Conservation (phyloP, 2,797 vertebrate species). For the Melanotaenia maccullochi region DNA sequence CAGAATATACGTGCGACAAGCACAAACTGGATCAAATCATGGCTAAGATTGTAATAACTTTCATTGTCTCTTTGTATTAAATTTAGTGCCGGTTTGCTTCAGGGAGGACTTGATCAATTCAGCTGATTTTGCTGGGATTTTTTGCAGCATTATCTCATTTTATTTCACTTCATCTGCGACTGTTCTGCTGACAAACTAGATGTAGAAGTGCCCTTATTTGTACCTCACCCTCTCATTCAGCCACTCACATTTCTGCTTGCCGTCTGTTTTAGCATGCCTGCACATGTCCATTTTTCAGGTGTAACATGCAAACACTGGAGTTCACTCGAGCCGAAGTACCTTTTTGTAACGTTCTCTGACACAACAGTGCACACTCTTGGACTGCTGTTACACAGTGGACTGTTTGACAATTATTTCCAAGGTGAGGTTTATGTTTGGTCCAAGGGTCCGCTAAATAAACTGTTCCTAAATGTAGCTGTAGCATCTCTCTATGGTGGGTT, state of each 20-base stretch:
- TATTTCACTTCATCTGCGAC: conserved; percentile 33
- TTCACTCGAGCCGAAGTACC: conserved; percentile 73
- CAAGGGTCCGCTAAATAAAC: conserved; percentile 42
- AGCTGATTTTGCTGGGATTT: conserved; percentile 40
- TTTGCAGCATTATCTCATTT: conserved; percentile 29
- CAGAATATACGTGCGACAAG: conserved; percentile 48
- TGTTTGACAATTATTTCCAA: conserved; percentile 66
- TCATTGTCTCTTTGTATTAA: conserved; percentile 51
- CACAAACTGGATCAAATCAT: conserved; percentile 53
- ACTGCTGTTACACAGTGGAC: conserved; percentile 77
- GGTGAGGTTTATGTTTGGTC: conserved; percentile 38
- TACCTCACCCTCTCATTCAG: conserved; percentile 66
- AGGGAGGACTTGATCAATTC: conserved; percentile 55
- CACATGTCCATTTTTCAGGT: conserved; percentile 41
- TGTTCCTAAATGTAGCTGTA: conserved; percentile 66
- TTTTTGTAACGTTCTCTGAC: conserved; percentile 64
- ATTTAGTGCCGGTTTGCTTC: conserved; percentile 45
- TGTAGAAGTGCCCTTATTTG: conserved; percentile 86
- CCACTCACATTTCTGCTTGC: conserved; percentile 29
- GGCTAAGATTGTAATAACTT: conserved; percentile 53
- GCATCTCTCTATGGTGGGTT: conserved; percentile 61
- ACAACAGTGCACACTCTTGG: conserved; percentile 65
- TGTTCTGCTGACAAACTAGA: conserved; percentile 65
- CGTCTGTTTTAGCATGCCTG: conserved; percentile 29
- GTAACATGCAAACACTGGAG: conserved; percentile 75